phyloP scores from a whole-genome alignment of 2,888 invertebrate species.

The Muscina levida region DNA sequence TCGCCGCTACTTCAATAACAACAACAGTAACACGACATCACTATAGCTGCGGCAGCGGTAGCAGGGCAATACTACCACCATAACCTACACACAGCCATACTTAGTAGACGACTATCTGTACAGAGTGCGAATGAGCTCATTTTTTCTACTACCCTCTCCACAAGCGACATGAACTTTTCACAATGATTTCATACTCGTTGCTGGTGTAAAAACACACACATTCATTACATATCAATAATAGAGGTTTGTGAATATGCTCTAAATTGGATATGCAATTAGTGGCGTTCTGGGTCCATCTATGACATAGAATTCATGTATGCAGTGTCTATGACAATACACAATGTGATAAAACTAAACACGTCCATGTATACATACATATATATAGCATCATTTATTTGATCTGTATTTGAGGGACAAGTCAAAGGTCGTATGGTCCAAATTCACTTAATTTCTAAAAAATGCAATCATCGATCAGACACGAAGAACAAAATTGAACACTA shows the following conservation, averaged over 20 bases:
- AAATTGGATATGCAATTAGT: constrained; percentile 37
- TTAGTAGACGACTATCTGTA: constrained; percentile 42
- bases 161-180: constrained; percentile 46
- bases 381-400: background rate
- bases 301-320: no score
- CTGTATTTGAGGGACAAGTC: constrained; percentile 35
- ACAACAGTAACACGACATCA: constrained; percentile 40
- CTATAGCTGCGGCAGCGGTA: background rate
- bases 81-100: constrained; percentile 57
- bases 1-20: constrained; percentile 39
- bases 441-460: constrained; percentile 29
- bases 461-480: no score
- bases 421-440: constrained; percentile 44
- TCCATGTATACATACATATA: background rate
- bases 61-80: constrained; percentile 5
- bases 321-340: no score
- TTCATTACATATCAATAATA: constrained; percentile 52
- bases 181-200: constrained; percentile 52
- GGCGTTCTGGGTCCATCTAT: no score
- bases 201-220: constrained; percentile 35
- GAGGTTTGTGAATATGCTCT: constrained; percentile 59
- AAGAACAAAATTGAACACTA: no score
- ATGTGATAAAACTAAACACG: no score
- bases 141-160: constrained; percentile 50
- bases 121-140: constrained; percentile 62